Base-by-base conservation (phyloP, 2,797 vertebrate species). In the Crenichthys baileyi region DNA sequence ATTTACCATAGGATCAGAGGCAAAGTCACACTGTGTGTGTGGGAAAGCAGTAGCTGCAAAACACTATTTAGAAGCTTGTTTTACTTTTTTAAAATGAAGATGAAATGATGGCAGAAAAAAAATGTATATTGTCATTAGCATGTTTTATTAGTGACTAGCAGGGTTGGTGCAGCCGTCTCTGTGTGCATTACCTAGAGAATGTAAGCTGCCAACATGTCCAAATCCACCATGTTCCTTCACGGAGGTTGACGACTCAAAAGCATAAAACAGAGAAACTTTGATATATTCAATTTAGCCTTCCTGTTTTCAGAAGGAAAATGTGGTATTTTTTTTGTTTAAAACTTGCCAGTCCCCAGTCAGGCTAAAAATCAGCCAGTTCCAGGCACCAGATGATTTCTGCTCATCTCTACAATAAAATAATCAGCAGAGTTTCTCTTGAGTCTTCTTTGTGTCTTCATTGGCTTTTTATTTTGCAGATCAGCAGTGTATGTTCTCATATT, bases 401-500 rank as follows among this genome's bases (percentile, higher is more conserved):
- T 24, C 55, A 56, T 56, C 24, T 56, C 22, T n/a, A 56, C 55
- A 24, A 11, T 22, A n/a, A 56, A 56, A n/a, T n/a, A 8, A 8
- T 56, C 50, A 24, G 20, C 63, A 39, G 51, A 31, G 18, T 50
- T 31, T 20, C 3, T 51, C 29, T 2, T 48, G 15, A 67, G 79
- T 77, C 79, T 55, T 76, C 36, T n/a, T 8, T 7, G 2, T 2
- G 9, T 29, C 12, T 65, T 65, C 77, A 36, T 24, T 31, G 36
- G n/a, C 15, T 50, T 79, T 79, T 67, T 22, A 41, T 72, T 50
- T 81, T 65, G 73, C 67, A 12, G 31, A 65, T 77, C 44, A 58
- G 36, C 22, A 65, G 20, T 41, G 75, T 18, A 68, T 78, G 75
- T 77, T 70, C 26, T 72, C 41, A 55, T 26, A 63, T 82, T 80